Conservation (phyloP, 1,140 invertebrate species). For the Psix sp. region DNA sequence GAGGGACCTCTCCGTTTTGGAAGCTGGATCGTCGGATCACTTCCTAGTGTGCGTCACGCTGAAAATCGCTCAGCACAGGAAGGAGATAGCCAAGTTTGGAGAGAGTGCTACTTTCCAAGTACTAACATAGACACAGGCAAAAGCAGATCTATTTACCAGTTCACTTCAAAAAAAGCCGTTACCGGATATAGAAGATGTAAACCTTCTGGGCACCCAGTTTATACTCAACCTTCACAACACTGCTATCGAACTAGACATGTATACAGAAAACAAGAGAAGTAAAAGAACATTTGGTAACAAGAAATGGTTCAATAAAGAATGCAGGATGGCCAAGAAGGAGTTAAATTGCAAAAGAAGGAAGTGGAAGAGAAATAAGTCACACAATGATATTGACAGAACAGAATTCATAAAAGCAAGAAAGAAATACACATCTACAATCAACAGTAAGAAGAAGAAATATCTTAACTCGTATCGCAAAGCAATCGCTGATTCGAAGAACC, state of each 20-base stretch:
- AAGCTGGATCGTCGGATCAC: not conserved
- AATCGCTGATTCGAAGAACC: not conserved
- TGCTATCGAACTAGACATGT: no score
- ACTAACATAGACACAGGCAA: no score
- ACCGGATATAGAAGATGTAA: no score
- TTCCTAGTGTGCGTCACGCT: not conserved
- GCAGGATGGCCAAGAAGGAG: not conserved
- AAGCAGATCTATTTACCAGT: no score
- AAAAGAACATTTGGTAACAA: no score
- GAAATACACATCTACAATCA: not conserved
- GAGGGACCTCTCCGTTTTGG: not conserved
- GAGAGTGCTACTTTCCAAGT: no score
- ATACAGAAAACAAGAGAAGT: no score
- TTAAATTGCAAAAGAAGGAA: not conserved
- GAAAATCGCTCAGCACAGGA: not conserved
- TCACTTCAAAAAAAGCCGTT: no score
- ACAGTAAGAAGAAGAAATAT: not conserved
- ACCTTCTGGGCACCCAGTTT: no score
- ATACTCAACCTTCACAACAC: no score
- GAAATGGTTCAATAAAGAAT: no score
- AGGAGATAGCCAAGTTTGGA: not conserved
- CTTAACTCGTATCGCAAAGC: not conserved
- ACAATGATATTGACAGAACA: not conserved
- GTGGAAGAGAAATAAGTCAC: not conserved
- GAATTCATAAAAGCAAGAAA: not conserved